These are phyloP conservation scores for Watsonalla binaria DNA, from an alignment of 2,888 invertebrate species.

Conservation along the genomic window DNA sequence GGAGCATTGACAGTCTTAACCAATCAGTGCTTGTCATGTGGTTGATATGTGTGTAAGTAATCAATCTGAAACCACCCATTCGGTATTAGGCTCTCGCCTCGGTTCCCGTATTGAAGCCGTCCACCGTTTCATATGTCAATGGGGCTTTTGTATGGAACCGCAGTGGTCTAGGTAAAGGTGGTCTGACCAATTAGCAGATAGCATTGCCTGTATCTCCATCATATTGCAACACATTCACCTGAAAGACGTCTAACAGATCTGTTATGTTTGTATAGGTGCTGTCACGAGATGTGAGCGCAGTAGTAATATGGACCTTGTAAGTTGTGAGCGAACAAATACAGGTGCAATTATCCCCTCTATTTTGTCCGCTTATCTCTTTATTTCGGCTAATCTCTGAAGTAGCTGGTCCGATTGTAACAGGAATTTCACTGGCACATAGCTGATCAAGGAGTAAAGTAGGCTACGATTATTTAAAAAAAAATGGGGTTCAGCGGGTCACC, in stretches of 20 bases:
- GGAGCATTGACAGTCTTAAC: too few species aligned
- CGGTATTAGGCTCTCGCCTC: slow-evolving; percentile 27
- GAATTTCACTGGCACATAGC: too few species aligned
- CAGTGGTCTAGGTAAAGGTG: slow-evolving; percentile 54
- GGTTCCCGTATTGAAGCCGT: slow-evolving; percentile 40
- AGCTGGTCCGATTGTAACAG: too few species aligned
- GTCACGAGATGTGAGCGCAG: not conserved
- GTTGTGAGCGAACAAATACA: too few species aligned
- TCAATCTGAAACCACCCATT: slow-evolving; percentile 37
- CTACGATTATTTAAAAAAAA: too few species aligned
- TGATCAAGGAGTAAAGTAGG: too few species aligned
- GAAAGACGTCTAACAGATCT: not conserved
- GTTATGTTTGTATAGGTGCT: not conserved
- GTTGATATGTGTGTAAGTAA: slow-evolving; percentile 21
- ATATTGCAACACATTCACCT: slow-evolving; percentile 13
- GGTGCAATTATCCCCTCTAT: too few species aligned
- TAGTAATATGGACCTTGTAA: too few species aligned
- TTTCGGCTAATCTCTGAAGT: too few species aligned
- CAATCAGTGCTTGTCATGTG: not conserved
- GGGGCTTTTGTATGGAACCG: slow-evolving; percentile 60
- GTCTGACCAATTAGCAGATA: slow-evolving; percentile 63
- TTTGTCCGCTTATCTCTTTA: too few species aligned
- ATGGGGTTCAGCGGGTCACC: too few species aligned
- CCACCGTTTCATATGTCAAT: slow-evolving; percentile 52
- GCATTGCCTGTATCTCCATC: slow-evolving; percentile 35